Percentiles rank a stretch among this genome's conserved stretches.
phyloP scores from a whole-genome alignment of 2,797 vertebrate species.

The Eremophila alpestris region DNA sequence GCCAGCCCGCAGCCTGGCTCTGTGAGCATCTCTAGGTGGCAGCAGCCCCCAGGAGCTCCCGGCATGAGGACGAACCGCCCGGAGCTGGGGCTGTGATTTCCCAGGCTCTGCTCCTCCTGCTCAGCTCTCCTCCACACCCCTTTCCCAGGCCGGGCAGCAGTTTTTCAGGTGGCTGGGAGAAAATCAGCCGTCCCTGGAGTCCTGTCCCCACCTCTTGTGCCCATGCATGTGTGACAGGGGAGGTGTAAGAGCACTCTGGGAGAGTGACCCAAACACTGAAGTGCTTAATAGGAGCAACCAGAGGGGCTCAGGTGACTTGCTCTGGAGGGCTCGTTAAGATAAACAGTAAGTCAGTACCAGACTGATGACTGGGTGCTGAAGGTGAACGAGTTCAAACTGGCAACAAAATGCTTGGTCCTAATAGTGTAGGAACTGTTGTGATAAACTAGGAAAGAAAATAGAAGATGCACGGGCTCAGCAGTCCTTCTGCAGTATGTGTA shows the following conservation, averaged over 20 bases:
- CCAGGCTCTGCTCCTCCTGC: background rate
- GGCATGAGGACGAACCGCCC: background rate
- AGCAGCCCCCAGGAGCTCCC: slow-evolving; percentile 58
- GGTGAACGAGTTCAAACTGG: background rate
- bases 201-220: background rate
- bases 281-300: background rate
- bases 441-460: background rate
- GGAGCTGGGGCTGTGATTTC: background rate
- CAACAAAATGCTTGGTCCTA: background rate
- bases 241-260: rapidly evolving
- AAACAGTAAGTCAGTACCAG: background rate
- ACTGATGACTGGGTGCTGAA: background rate
- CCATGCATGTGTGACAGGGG: too few relatives aligned
- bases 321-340: background rate
- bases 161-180: rapidly evolving
- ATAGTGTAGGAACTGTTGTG: background rate
- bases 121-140: background rate
- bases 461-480: rapidly evolving
- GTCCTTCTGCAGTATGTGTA: rapidly evolving
- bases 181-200: rapidly evolving
- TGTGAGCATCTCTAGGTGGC: slow-evolving; percentile 53
- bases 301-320: background rate
- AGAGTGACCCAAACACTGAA: background rate
- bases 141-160: rapidly evolving
- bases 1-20: background rate